Evolutionary conservation across 1,140 invertebrate species (phyloP).

Genomic region (Papilio glaucus): DNA sequence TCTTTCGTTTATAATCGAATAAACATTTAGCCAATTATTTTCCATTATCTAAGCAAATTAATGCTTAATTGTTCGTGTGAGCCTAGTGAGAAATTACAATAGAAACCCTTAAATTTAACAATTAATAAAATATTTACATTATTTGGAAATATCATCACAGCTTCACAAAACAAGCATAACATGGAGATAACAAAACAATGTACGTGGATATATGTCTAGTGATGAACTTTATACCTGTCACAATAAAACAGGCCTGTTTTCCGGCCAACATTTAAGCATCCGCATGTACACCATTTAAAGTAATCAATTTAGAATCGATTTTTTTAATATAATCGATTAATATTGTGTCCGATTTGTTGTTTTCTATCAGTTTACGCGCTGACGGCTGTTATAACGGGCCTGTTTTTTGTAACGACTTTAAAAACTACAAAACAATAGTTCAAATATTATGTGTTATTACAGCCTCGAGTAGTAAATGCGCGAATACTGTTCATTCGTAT

Average conservation of each 20-base stretch:
- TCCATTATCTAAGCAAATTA: slow-evolving; percentile 66
- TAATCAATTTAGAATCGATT: background rate
- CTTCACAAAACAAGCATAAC: slow-evolving; percentile 82
- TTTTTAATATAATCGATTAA: background rate
- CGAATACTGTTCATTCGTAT: slow-evolving; percentile 71
- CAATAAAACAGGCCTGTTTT: background rate
- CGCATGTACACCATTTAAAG: background rate
- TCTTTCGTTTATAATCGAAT: slow-evolving; percentile 80
- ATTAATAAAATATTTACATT: slow-evolving; percentile 81
- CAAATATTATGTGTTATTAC: slow-evolving; percentile 55
- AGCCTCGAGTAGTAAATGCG: slow-evolving; percentile 77
- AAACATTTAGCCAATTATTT: slow-evolving; percentile 80
- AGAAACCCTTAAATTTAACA: slow-evolving; percentile 76
- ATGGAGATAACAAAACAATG: slow-evolving; percentile 77
- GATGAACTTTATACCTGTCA: slow-evolving; percentile 44
- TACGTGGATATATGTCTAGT: slow-evolving; percentile 58
- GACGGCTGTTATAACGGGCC: background rate
- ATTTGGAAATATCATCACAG: slow-evolving; percentile 83
- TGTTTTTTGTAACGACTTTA: slow-evolving; percentile 20
- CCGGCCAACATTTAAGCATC: background rate
- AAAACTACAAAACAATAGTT: slow-evolving; percentile 78
- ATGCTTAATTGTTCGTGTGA: slow-evolving; percentile 75
- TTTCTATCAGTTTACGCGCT: no score
- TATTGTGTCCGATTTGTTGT: no score
- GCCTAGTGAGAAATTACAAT: slow-evolving; percentile 73